These are phyloP conservation scores for Listronotus oregonensis DNA, from an alignment of 1,140 invertebrate genomes.

Conservation along the genomic window DNA sequence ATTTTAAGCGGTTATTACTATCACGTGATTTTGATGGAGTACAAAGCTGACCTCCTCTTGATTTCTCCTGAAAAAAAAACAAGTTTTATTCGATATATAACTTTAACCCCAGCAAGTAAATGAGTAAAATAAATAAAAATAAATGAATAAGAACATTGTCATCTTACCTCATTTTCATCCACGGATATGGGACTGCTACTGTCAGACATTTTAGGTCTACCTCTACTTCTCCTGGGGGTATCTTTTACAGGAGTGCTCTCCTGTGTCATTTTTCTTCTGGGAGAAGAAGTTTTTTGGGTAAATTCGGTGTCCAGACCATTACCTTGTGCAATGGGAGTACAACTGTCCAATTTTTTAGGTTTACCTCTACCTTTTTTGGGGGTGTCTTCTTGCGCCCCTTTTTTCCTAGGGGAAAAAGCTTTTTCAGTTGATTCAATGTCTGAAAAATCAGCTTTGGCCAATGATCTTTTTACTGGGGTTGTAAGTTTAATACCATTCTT, in stretches of 20 bases:
- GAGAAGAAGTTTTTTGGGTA: not conserved
- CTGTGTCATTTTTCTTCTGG: not conserved
- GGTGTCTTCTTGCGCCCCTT: not conserved
- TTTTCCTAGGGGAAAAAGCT: not conserved
- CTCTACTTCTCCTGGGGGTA: not conserved
- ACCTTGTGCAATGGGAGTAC: too few relatives aligned
- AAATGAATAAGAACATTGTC: too few relatives aligned
- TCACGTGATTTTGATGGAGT: slow-evolving; percentile 5
- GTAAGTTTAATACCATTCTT: not conserved
- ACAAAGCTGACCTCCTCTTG: not conserved
- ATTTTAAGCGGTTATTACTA: not conserved
- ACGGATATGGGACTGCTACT: not conserved
- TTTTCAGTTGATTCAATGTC: not conserved
- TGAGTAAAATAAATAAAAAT: too few relatives aligned
- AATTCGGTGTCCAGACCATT: too few relatives aligned
- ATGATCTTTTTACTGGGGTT: slow-evolving; percentile 16
- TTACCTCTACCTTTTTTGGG: too few relatives aligned
- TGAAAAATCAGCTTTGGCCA: not conserved
- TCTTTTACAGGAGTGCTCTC: not conserved
- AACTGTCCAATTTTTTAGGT: too few relatives aligned
- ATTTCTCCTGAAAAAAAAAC: not conserved
- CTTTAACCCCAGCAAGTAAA: too few relatives aligned
- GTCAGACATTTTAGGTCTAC: not conserved
- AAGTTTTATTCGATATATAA: too few relatives aligned
- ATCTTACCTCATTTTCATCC: slow-evolving; percentile 15